A percentile compares a stretch with the other conserved stretches of the same genome.
Evolutionary conservation across 1,140 invertebrate genomes (phyloP).

Genomic region (Drosophila biarmipes): DNA sequence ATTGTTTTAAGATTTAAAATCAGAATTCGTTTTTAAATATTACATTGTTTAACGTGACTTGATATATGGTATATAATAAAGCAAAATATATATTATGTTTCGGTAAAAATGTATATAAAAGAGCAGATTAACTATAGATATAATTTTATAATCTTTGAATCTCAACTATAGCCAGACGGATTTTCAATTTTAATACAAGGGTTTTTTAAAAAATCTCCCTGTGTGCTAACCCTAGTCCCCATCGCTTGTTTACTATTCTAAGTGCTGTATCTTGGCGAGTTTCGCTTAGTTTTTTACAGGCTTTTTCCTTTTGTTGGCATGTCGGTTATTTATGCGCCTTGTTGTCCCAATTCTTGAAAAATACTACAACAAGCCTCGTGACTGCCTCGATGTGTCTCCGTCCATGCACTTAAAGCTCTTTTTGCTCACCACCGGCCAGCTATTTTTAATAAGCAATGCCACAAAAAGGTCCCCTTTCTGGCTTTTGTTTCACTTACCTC

Average conservation of each 20-base stretch:
- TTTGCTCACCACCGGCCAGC: constrained; percentile 30
- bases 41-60: no score
- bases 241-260: constrained; percentile 75
- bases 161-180: no score
- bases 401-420: constrained; percentile 48
- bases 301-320: constrained; percentile 56
- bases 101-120: no score
- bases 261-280: constrained; percentile 65
- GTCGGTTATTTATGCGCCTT: constrained; percentile 80
- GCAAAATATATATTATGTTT: no score
- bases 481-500: constrained; percentile 58
- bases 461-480: constrained; percentile 13
- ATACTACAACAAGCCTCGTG: constrained; percentile 55
- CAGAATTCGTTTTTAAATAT: no score
- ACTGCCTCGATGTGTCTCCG: constrained; percentile 18
- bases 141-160: no score
- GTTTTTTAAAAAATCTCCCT: background rate
- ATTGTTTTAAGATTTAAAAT: no score
- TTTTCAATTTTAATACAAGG: background rate
- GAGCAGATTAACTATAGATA: no score
- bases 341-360: constrained; percentile 79
- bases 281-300: constrained; percentile 51
- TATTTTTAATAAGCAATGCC: constrained; percentile 70
- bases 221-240: constrained; percentile 16
- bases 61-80: no score